Evolutionary conservation across 2,888 invertebrate species (phyloP).

Genomic region (Diaphora mendica): DNA sequence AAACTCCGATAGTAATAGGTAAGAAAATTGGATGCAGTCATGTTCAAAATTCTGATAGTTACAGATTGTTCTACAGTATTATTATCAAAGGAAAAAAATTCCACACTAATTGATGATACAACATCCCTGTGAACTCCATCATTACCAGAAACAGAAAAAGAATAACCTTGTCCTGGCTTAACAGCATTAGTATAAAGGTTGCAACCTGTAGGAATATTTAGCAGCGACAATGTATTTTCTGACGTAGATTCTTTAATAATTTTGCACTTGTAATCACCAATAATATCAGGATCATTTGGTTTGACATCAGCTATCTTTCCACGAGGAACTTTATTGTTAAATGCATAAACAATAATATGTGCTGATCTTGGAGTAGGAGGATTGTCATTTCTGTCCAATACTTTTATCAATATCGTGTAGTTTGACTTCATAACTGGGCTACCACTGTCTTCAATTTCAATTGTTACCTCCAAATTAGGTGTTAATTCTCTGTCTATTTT

Average conservation of each 20-base stretch:
- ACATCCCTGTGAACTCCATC: slow-evolving; percentile 96
- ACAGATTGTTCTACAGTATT: slow-evolving; percentile 93
- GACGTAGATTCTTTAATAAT: slow-evolving; percentile 90
- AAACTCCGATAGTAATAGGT: slow-evolving; percentile 91
- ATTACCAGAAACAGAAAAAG: slow-evolving; percentile 93
- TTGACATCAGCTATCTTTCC: slow-evolving; percentile 96
- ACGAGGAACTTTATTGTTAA: slow-evolving; percentile 90
- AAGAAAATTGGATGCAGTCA: slow-evolving; percentile 92
- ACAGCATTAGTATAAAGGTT: slow-evolving; percentile 91
- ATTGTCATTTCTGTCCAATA: slow-evolving; percentile 96
- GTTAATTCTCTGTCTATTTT: slow-evolving; percentile 94
- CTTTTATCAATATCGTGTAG: slow-evolving; percentile 90
- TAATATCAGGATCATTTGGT: slow-evolving; percentile 96
- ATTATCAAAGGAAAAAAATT: slow-evolving; percentile 93
- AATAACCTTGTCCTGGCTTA: slow-evolving; percentile 90
- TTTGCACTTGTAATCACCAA: slow-evolving; percentile 95
- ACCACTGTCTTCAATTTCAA: slow-evolving; percentile 96
- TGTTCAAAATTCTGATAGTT: slow-evolving; percentile 90
- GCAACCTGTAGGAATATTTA: slow-evolving; percentile 92
- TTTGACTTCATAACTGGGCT: slow-evolving; percentile 93
- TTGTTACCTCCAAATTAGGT: slow-evolving; percentile 90
- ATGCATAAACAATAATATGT: slow-evolving; percentile 92
- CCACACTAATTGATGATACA: slow-evolving; percentile 93
- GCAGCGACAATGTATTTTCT: slow-evolving; percentile 85
- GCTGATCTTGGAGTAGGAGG: slow-evolving; percentile 94